These are phyloP conservation scores for Prosapia bicincta DNA, from an alignment of 2,888 invertebrate genomes.

Conservation along the genomic window DNA sequence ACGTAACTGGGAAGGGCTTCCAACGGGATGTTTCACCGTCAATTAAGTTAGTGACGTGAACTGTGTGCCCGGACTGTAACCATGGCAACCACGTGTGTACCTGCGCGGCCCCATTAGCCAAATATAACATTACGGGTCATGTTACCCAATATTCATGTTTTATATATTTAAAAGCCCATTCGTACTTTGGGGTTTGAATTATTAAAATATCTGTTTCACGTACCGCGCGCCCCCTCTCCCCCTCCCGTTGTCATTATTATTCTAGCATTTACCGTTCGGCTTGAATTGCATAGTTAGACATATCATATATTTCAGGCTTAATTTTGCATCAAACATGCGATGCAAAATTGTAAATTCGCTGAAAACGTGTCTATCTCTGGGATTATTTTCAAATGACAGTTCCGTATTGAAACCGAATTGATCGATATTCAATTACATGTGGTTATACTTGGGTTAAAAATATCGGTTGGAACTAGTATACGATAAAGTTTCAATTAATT, in stretches of 20 bases:
- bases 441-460: too few species aligned
- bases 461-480: too few species aligned
- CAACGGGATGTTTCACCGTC: background rate
- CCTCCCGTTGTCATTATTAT: background rate
- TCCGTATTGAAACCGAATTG: too few species aligned
- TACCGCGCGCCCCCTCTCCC: background rate
- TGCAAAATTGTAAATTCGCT: background rate
- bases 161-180: background rate
- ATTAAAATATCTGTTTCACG: slow-evolving; percentile 2
- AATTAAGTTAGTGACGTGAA: slow-evolving; percentile 2
- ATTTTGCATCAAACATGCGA: background rate
- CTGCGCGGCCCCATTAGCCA: background rate
- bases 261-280: background rate
- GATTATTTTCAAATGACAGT: too few species aligned
- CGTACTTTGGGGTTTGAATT: background rate
- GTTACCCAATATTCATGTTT: background rate
- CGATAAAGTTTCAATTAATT: too few species aligned
- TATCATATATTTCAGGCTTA: background rate
- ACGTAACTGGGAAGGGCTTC: background rate
- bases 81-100: background rate
- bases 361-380: too few species aligned
- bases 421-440: too few species aligned
- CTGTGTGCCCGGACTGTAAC: background rate
- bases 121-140: background rate
- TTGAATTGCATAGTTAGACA: background rate